Percentiles rank a stretch among this genome's conserved stretches.
These are phyloP conservation scores for Pollenia amentaria DNA, from an alignment of 2,888 invertebrate species.

Conservation along the genomic window DNA sequence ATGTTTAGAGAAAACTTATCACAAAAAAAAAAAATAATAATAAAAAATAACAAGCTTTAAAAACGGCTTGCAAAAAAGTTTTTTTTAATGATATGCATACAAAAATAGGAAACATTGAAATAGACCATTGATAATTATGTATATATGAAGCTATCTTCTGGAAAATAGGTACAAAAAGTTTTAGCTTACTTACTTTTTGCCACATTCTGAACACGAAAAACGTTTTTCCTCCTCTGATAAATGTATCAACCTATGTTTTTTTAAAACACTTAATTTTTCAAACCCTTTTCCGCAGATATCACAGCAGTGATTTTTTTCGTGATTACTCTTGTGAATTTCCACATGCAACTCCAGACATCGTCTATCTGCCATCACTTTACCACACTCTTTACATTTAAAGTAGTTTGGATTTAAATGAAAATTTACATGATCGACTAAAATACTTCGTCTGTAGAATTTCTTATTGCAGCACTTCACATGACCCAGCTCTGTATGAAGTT, in stretches of 20 bases:
- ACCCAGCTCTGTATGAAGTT: constrained; percentile 77
- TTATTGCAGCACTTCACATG: constrained; percentile 82
- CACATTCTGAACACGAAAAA: constrained; percentile 79
- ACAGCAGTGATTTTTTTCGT: constrained; percentile 80
- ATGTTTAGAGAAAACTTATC: too few relatives aligned
- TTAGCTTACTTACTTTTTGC: constrained; percentile 70
- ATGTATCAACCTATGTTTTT: constrained; percentile 81
- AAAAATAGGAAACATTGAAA: background rate
- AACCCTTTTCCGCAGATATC: constrained; percentile 82
- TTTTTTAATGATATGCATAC: too few relatives aligned
- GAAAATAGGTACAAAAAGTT: background rate
- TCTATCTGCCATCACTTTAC: constrained; percentile 80
- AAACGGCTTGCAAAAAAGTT: too few relatives aligned
- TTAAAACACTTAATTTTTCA: constrained; percentile 77
- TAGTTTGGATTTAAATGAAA: constrained; percentile 82
- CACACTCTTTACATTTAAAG: constrained; percentile 82
- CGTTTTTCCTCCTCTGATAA: constrained; percentile 81
- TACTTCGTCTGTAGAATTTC: constrained; percentile 81
- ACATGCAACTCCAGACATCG: constrained; percentile 80
- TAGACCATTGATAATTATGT: background rate
- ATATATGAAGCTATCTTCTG: background rate
- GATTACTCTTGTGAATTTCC: constrained; percentile 77
- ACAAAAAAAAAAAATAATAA: too few relatives aligned
- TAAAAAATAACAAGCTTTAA: too few relatives aligned
- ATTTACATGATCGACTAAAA: constrained; percentile 82